phyloP scores from a whole-genome alignment of 2,888 invertebrate species.

The Lasiommata megera region DNA sequence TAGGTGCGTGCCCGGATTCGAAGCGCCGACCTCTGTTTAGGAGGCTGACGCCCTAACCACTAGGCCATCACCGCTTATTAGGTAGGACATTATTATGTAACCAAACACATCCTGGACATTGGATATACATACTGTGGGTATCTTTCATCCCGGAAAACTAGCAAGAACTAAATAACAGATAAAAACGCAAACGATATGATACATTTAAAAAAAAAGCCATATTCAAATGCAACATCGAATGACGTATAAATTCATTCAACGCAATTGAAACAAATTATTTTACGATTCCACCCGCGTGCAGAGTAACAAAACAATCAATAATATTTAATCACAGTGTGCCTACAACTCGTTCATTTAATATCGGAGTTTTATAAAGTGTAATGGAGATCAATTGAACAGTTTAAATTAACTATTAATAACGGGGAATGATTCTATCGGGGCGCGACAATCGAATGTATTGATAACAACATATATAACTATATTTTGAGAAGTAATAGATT shows the following conservation, averaged over 20 bases:
- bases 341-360: constrained; percentile 59
- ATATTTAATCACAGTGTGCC: constrained; percentile 63
- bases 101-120: too few relatives aligned
- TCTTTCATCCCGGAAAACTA: too few relatives aligned
- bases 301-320: constrained; percentile 60
- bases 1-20: too few relatives aligned
- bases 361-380: constrained; percentile 71
- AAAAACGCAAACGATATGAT: too few relatives aligned
- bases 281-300: constrained; percentile 62
- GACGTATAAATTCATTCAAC: constrained; percentile 56
- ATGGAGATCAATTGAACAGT: constrained; percentile 76
- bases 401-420: constrained; percentile 73
- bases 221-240: constrained; percentile 26
- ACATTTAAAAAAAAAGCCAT: too few relatives aligned
- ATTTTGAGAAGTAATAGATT: too few relatives aligned
- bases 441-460: constrained; percentile 50
- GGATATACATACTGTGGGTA: too few relatives aligned
- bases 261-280: constrained; percentile 73
- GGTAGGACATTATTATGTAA: too few relatives aligned
- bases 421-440: constrained; percentile 64
- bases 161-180: too few relatives aligned
- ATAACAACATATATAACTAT: background rate
- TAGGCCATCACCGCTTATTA: too few relatives aligned
- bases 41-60: too few relatives aligned
- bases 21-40: too few relatives aligned